Evolutionary conservation across 2,888 invertebrate genomes (phyloP).

Genomic region (Lepidonotus clava): DNA sequence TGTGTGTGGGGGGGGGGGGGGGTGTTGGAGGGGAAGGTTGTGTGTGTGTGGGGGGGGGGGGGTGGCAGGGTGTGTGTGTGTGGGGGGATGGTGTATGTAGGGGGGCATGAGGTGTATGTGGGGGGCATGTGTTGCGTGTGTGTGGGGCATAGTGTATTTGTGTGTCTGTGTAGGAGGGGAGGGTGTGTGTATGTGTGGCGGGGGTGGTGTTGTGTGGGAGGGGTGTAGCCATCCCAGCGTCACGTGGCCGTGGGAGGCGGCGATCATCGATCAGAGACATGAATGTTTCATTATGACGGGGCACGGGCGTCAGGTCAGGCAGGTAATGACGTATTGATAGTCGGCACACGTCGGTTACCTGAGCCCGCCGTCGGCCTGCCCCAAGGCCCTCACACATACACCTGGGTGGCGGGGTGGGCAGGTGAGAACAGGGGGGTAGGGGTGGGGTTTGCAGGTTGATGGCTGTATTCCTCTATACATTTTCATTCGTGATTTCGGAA

Average conservation of each 20-base stretch:
- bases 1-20: not conserved
- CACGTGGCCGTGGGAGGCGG: not conserved
- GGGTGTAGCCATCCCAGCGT: not conserved
- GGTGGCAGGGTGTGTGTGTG: not conserved
- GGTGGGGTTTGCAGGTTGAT: not conserved
- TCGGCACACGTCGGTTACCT: constrained; percentile 14
- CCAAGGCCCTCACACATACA: not conserved
- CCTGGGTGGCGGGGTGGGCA: not conserved
- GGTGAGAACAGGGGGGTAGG: not conserved
- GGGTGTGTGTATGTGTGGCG: not conserved
- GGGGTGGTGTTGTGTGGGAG: not conserved
- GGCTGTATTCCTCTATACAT: not conserved
- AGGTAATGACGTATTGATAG: constrained; percentile 16
- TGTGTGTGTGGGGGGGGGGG: not conserved
- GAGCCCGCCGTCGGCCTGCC: constrained; percentile 29
- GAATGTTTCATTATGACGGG: constrained; percentile 8
- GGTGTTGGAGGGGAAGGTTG: not conserved
- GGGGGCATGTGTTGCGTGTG: not conserved
- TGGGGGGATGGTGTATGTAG: not conserved
- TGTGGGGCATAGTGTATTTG: not conserved
- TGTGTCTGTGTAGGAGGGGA: not conserved
- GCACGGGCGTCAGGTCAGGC: constrained; percentile 7
- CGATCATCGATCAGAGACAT: not conserved
- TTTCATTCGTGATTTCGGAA: not conserved
- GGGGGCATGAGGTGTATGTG: not conserved